A percentile compares a stretch with the other conserved stretches of the same genome.
Conservation (phyloP, 1,140 invertebrate species). For the Tetramorium parvispinum region DNA sequence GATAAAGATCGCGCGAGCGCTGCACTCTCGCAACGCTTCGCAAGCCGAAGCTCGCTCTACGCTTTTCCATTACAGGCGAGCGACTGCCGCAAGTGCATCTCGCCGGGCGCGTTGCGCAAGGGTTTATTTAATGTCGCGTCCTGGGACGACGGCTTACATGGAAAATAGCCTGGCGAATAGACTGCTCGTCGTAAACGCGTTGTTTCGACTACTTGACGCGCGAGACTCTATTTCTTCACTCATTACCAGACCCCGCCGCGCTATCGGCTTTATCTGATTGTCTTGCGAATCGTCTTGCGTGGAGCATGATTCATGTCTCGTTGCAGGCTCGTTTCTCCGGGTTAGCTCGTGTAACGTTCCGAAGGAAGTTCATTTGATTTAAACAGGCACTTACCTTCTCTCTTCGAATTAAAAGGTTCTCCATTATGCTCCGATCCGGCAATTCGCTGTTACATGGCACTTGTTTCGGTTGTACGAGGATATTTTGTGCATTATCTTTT, state of each 20-base stretch:
- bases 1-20: slow-evolving; percentile 48
- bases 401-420: neutral
- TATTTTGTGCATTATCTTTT: neutral
- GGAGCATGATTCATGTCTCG: neutral
- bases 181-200: neutral
- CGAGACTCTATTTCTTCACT: slow-evolving; percentile 10
- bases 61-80: slow-evolving; percentile 20
- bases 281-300: neutral
- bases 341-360: neutral
- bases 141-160: neutral
- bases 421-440: neutral
- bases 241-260: neutral
- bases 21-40: slow-evolving; percentile 8
- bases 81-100: slow-evolving; percentile 28
- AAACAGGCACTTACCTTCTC: slow-evolving; percentile 6
- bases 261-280: slow-evolving; percentile 32
- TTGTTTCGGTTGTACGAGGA: neutral
- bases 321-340: neutral
- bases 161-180: neutral
- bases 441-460: neutral
- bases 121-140: slow-evolving; percentile 33
- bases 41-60: slow-evolving; percentile 20
- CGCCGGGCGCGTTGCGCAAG: slow-evolving; percentile 20
- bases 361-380: slow-evolving; percentile 17
- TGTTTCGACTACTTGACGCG: slow-evolving; percentile 36